phyloP scores from a whole-genome alignment of 2,113 vertebrate species.

The Eidolon helvum region DNA sequence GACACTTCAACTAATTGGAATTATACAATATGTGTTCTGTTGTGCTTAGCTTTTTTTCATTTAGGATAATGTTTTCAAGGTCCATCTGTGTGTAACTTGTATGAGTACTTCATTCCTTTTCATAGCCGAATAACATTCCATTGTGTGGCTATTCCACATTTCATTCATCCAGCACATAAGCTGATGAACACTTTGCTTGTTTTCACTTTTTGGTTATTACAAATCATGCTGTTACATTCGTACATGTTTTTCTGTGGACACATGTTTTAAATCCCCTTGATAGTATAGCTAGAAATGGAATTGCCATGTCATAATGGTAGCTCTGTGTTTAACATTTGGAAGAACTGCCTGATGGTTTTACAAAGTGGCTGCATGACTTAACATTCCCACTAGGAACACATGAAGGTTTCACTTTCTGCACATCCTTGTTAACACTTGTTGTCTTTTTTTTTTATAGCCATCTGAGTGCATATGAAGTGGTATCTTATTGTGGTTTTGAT shows the following conservation, averaged over 20 bases:
- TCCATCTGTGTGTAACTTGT: not conserved
- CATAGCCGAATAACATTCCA: not conserved
- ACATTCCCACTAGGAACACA: not conserved
- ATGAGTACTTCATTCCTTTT: not conserved
- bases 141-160: not conserved
- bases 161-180: not conserved
- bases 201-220: not conserved
- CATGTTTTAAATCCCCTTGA: not conserved
- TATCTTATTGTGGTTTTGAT: not conserved
- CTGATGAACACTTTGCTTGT: not conserved
- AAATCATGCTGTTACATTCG: not conserved
- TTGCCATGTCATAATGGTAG: not conserved
- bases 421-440: not conserved
- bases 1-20: not conserved
- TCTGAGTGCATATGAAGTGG: not conserved
- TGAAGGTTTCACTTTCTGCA: not conserved
- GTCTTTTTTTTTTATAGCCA: not conserved
- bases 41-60: not conserved
- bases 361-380: not conserved
- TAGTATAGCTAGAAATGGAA: not conserved
- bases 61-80: not conserved
- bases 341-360: not conserved
- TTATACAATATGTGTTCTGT: not conserved
- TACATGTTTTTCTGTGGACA: not conserved
- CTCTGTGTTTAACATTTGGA: not conserved